Base-by-base conservation (phyloP, 2,888 invertebrate genomes). In the Metallyticus violacea region DNA sequence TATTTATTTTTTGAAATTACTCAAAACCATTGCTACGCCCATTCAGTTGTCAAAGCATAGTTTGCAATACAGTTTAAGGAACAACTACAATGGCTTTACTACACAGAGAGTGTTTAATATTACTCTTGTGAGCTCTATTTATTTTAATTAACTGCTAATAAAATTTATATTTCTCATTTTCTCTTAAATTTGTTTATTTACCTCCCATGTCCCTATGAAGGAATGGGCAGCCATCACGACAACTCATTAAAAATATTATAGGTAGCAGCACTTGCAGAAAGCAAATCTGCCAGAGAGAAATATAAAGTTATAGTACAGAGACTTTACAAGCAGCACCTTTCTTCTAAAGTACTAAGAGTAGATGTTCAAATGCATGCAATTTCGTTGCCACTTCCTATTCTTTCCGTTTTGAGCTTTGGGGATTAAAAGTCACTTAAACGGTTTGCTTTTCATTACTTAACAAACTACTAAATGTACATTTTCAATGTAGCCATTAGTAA, bases 201-300 rank as follows among this genome's bases (percentile, higher is more conserved):
- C 94, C 93, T 93, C 93, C 94, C 94, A 94, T 89, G 92, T 93
- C 89, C 93, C 93, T 88, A 92, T 91, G 90, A 93, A 93, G 86
- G 92, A 86, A 84, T 86, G 86, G 88, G 91, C 92, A 89, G 92
- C 91, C 92, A 92, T 92, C 85, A 86, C 85, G 85, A 81, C 83
- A 83, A 77, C 40, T 62, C 40, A 62, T 62, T 5, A 15, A 62
- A 62, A 62, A 62, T 62, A 15, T 62, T 77, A 28, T 77, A 83
- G 83, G 83, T 77, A 83, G 83, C 83, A 83, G 83, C 77, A 83
- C 28, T 28, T 83, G 40, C 40, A 62, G 15, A 62, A 62, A 62
- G 40, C 15, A 62, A 62, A n/a, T 22, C 22, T 62, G 40, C 40
- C 40, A 62, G 15, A 62, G 40, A 62, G 40, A 62, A 62, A 62